Evolutionary conservation across 2,113 vertebrate genomes (phyloP), one percentile per base, ranked within the genome.

Genomic region (Hystrix cristata): DNA sequence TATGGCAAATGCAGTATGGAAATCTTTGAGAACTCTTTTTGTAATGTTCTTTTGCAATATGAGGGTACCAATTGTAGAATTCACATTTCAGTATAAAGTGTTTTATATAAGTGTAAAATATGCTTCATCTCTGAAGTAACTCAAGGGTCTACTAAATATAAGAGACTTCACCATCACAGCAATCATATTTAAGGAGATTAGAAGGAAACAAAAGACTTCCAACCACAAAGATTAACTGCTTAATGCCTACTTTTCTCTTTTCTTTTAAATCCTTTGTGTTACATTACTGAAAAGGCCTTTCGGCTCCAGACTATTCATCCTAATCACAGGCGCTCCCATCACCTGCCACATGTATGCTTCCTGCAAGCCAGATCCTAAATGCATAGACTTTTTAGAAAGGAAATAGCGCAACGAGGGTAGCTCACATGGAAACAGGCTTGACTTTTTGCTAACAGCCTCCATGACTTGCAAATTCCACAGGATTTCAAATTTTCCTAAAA

Each of bases 191-290:
- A 95, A 95, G 84, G 71, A 93, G 83, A 80, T 67, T 72, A 96
- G 85, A 91, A 87, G 76, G n/a, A 96, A 94, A 89, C 38, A 95
- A 92, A 97, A 92, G 74, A 79, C 81, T 64, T 79, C 59, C 5
- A 62, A 34, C 46, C 82, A 93, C 31, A 46, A 82, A 97, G 78
- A 86, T 72, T 27, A 87, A 87, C 67, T 78, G 80, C 38, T 78
- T 71, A 15, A 23, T 6, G n/a, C 59, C 62, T 80, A 13, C 69
- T 79, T 88, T 88, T 69, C 89, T 94, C 57, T 95, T 65, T 88
- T 83, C 79, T 85, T 46, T 87, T 84, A 82, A 90, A 62, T 85
- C 65, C 57, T 69, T 88, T 87, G 65, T 90, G 92, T 16, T 85
- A 48, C 29, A 74, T 93, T 89, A 95, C 48, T 96, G 88, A 96